Base-by-base conservation (phyloP, 2,888 invertebrate genomes). In the Disparrhopalites patrizii region DNA sequence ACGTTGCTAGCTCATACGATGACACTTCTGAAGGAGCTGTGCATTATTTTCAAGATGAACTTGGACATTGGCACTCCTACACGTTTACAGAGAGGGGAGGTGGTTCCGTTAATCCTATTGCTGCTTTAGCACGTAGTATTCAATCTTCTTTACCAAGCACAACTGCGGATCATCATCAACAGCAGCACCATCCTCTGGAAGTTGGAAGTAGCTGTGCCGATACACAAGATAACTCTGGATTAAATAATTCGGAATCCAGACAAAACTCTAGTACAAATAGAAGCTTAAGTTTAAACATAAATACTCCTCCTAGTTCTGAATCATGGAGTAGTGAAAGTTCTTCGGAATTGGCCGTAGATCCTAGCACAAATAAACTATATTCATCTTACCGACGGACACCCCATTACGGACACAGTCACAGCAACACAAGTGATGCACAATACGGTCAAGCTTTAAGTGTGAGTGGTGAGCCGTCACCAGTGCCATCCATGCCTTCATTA, bases 41-140 rank as follows among this genome's bases (percentile, higher is more conserved):
- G 43, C 92, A 93, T 79, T 91, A 88, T 78, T 91, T 91, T 76
- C 86, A 88, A 78, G 92, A 93, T 76, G 91, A 92, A 77, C 85
- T 86, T 75, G 91, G 91, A 47, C 89, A 90, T 76, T 92, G 91
- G 90, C 85, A 90, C 80, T 89, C 91, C 0, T 90, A 90, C 76
- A 90, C 91, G 0, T 93, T 93, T 77, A 90, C 40, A 3, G 71
- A 70, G 33, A 67, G 62, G 52, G 65, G 65, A 2, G 33, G 52
- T 27, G 68, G 64, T 23, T 30, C 62, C 2, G 55, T 65, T 18
- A 65, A 67, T 47, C 68, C 67, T 51, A 61, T 67, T 3, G 56
- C 62, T 52, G 33, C 61, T 30, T 57, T 38, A n/a, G 23, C 67
- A 23, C 3, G 57, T 10, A 5, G 31, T 15, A 23, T 57, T 3